Evolutionary conservation across 2,113 vertebrate genomes (phyloP), one percentile per base, ranked within the genome.

Genomic region (Axis porcinus): DNA sequence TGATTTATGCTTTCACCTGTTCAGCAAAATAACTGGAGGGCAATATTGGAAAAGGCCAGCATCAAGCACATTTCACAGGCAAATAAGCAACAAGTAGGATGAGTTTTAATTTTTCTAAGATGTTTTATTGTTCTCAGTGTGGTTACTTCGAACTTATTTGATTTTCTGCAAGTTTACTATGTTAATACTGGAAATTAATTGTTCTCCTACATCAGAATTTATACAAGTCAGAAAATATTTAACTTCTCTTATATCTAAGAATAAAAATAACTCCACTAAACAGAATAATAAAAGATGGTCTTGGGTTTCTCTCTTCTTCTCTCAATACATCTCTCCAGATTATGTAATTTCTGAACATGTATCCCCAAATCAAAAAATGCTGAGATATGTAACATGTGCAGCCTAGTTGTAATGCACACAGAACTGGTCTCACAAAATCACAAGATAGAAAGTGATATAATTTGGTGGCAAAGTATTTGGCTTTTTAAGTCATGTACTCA

Each of bases 11-110:
- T 97, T 98, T 97, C 84, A 91, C 25, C 76, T 97, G 98, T 98
- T 97, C 96, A 92, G 91, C 92, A 98, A 94, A 96, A 54, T 98
- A 98, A 98, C 98, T 98, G 98, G 92, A 84, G 94, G 95, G 81
- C 67, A 94, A 45, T 91, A 58, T 67, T 81, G 96, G 89, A 97
- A 98, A 98, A 93, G 36, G 50, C 64, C 94, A 83, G 74, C 91
- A 89, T 95, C 91, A 97, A 97, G 52, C 55, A 97, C 36, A 91
- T 88, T 95, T 82, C n/a, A 52, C 40, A 96, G 57, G 93, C 97
- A 98, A 98, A 97, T 97, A 86, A 98, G 86, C 33, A 95, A 96
- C 58, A 95, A 94, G 62, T 94, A 97, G 92, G 97, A 96, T 92
- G 40, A 95, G 23, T 94, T 97, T 76, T 90, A 70, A 91, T 95